phyloP scores from a whole-genome alignment of 35 echinoderm and acorn worm genomes.

The Apostichopus californicus region DNA sequence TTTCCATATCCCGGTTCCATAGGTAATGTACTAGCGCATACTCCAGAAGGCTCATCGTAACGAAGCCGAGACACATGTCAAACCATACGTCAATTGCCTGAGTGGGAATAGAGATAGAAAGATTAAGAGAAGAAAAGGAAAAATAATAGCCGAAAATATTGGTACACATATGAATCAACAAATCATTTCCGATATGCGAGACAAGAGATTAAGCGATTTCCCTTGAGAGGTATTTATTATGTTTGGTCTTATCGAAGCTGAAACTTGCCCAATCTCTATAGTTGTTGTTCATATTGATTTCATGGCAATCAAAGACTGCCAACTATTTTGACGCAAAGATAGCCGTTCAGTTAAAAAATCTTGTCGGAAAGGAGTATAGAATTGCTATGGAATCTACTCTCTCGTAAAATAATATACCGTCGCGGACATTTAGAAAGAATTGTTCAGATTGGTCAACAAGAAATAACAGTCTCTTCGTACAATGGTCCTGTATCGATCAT shows the following conservation, averaged over 20 bases:
- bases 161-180: not conserved
- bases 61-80: constrained; percentile 81
- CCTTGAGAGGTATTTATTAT: not conserved
- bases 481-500: too few relatives aligned
- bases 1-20: constrained; percentile 76
- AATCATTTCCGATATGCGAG: not conserved
- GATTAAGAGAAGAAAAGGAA: not conserved
- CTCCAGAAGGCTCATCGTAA: constrained; percentile 75
- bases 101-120: not conserved
- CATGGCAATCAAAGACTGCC: not conserved
- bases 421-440: too few relatives aligned
- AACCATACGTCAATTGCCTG: constrained; percentile 96
- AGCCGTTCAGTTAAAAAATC: not conserved
- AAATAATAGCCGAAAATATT: not conserved
- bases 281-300: too few relatives aligned
- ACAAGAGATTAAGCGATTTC: not conserved
- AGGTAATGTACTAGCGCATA: constrained; percentile 88
- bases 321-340: not conserved
- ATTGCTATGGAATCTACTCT: not conserved
- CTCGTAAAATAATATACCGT: not conserved
- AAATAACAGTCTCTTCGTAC: too few relatives aligned
- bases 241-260: not conserved
- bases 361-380: not conserved
- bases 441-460: too few relatives aligned
- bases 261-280: not conserved